Base-by-base conservation (phyloP, 2,113 vertebrate genomes). In the Melierax canorus region DNA sequence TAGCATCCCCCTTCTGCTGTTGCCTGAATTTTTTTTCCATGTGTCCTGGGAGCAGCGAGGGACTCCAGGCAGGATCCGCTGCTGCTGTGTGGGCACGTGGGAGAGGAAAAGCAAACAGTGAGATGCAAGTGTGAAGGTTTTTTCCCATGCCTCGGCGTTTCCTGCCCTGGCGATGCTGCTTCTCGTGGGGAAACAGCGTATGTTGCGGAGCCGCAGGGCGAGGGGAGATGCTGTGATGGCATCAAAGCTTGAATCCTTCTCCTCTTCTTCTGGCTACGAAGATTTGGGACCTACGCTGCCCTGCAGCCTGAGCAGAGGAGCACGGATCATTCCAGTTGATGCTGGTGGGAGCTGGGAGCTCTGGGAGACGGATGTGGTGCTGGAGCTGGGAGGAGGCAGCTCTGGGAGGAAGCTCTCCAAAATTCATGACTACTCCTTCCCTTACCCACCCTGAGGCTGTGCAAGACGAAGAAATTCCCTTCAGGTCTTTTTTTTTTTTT, bases 81-180 rank as follows among this genome's bases (percentile, higher is more conserved):
- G 78, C 82, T 83, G 75, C 63, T 71, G 41, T 56, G 15, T 39
- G 92, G 38, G 43, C 86, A 94, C 6, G 7, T 94, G 95, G 84
- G 95, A 97, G 92, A 96, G 92, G 95, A 95, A 95, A 88, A 97
- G 84, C 95, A 97, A 96, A 95, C 62, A 94, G 75, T 0, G 10
- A 84, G 82, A 90, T 76, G 78, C 23, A 22, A 94, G 77, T 9
- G 84, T 78, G 92, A 88, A 80, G 74, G 62, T 69, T 95, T 75
- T 94, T 94, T 97, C 94, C 97, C 94, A 94, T 92, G 84, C 53
- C 46, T 94, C 3, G 0, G 77, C 43, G 2, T 90, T 95, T 97
- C 91, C 96, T 97, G 96, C 92, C 90, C 90, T 2, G 0, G 68
- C 2, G 17, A 45, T 73, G 75, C 60, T 91, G 86, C 87, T 90